phyloP scores from a whole-genome alignment of 1,140 invertebrate species.

The Eubasilissa regina region DNA sequence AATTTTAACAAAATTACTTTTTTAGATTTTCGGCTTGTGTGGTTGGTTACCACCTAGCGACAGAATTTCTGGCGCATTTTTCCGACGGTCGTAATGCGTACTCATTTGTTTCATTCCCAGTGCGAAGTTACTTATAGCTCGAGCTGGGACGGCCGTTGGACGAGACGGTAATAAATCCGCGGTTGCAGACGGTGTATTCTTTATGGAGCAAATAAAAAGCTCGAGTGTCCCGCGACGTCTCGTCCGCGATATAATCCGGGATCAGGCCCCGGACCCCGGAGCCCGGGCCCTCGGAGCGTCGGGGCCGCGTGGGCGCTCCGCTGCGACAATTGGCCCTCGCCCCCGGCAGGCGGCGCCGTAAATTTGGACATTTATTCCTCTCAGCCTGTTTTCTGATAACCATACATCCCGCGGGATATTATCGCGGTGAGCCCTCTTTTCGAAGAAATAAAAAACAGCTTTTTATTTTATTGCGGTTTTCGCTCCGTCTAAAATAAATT shows the following conservation, averaged over 20 bases:
- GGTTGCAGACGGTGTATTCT: constrained; percentile 42
- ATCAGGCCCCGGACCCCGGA: background rate
- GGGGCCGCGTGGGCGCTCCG: background rate
- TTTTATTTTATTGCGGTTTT: constrained; percentile 20
- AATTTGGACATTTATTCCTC: constrained; percentile 42
- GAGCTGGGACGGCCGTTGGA: constrained; percentile 17
- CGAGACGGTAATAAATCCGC: constrained; percentile 43
- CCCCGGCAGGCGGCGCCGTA: constrained; percentile 2
- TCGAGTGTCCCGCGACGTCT: constrained; percentile 37
- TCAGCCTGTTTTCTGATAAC: constrained; percentile 31
- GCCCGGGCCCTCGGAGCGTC: background rate
- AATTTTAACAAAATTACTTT: too few relatives aligned
- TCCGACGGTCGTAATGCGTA: constrained; percentile 20
- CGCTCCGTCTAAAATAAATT: background rate
- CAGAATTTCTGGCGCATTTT: constrained; percentile 23
- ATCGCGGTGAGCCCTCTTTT: constrained; percentile 9
- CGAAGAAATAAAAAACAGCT: background rate
- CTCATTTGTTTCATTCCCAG: constrained; percentile 30
- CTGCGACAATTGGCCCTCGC: constrained; percentile 21
- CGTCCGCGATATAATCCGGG: background rate
- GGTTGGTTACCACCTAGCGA: constrained; percentile 5
- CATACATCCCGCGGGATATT: constrained; percentile 24
- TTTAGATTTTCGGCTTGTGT: background rate
- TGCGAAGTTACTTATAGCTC: constrained; percentile 33
- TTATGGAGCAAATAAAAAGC: constrained; percentile 45